Percentiles rank a stretch among this genome's conserved stretches.
Conservation (phyloP, 2,888 invertebrate genomes). For the Incurvaria masculella region DNA sequence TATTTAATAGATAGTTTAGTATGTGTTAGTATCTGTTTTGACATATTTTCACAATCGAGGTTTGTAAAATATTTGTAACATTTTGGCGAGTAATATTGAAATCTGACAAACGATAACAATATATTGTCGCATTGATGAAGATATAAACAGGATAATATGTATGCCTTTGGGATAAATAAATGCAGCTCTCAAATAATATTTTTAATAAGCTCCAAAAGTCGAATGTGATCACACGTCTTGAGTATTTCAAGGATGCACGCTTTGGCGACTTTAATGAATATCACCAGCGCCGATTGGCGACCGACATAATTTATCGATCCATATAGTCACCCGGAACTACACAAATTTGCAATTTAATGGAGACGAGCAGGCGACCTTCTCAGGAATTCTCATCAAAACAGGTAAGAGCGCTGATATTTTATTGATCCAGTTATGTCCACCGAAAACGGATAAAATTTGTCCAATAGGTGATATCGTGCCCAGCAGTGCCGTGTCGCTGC, state of each 20-base stretch:
- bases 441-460: neutral
- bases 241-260: conserved; percentile 2
- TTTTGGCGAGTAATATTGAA: too few species aligned
- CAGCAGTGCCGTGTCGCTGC: neutral
- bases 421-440: neutral
- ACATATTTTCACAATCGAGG: too few species aligned
- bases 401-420: neutral
- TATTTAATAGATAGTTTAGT: too few species aligned
- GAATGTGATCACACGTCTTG: too few species aligned
- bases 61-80: too few species aligned
- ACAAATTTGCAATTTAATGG: neutral
- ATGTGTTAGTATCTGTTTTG: too few species aligned
- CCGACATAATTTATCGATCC: neutral
- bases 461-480: neutral
- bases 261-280: conserved; percentile 2
- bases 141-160: too few species aligned
- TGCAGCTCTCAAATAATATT: too few species aligned
- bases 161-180: too few species aligned
- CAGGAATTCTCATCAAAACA: neutral
- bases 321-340: neutral
- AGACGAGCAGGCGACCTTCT: neutral
- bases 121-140: too few species aligned
- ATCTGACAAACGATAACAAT: too few species aligned
- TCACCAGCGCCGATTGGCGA: neutral
- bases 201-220: too few species aligned